These are phyloP conservation scores for Hirudo medicinalis DNA, from an alignment of 1,140 invertebrate genomes.

Conservation along the genomic window DNA sequence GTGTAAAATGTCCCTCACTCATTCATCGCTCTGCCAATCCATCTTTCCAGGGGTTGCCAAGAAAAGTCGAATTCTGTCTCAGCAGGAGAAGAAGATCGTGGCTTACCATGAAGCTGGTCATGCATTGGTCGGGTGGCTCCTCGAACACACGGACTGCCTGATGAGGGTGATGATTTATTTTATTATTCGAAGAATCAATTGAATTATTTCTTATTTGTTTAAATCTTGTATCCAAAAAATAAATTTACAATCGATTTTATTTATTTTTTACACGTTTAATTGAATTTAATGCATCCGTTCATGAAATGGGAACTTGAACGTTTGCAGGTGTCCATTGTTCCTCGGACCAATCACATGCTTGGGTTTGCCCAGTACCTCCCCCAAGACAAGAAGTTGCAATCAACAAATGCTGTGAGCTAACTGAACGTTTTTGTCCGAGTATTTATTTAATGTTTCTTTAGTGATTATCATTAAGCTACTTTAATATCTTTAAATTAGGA, in stretches of 20 bases:
- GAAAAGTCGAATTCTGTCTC: constrained; percentile 83
- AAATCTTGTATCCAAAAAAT: no score
- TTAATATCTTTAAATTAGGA: no score
- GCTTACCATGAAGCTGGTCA: constrained; percentile 99
- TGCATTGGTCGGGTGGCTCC: constrained; percentile 94
- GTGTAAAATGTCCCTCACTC: no score
- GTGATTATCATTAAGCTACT: no score
- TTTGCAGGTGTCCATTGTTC: constrained; percentile 52
- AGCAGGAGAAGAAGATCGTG: constrained; percentile 94
- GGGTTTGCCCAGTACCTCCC: constrained; percentile 97
- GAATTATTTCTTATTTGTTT: no score
- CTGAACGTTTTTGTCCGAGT: background rate
- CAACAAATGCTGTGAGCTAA: constrained; percentile 64
- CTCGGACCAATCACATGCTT: constrained; percentile 55
- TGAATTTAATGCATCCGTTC: background rate
- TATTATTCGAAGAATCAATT: no score
- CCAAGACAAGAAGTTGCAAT: constrained; percentile 93
- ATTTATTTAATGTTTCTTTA: no score
- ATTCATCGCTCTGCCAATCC: background rate
- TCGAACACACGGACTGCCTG: constrained; percentile 89
- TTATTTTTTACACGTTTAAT: no score
- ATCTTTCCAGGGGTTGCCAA: constrained; percentile 59
- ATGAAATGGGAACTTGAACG: no score
- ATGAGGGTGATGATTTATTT: constrained; percentile 63
- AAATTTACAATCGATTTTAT: no score